Base-by-base conservation (phyloP, 2,888 invertebrate genomes). In the Drosophila pseudotalamancana region DNA sequence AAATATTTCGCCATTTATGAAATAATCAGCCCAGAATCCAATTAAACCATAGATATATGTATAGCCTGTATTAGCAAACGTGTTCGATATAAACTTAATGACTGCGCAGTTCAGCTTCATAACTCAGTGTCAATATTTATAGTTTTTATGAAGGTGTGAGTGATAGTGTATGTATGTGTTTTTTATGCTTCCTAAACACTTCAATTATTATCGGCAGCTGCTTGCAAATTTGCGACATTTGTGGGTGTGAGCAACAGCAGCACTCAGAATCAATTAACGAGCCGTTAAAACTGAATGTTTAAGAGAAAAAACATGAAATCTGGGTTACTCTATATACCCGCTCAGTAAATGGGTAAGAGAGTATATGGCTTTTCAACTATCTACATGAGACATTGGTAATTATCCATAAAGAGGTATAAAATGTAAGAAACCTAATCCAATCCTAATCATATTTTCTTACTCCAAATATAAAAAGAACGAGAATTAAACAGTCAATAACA, bases 121-220 rank as follows among this genome's bases (percentile, higher is more conserved):
- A 80, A 77, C 67, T 86, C 87, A 81, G 51, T 62, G 77, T 62
- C 80, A 64, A 76, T 80, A 73, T 63, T 80, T 70, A 79, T 79
- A 59, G 49, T 25, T 50, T 39, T 8, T 56, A 23, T 32, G 14
- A 14, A 29, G 19, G 16, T 40, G 6, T 23, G 21, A 16, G 11
- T 37, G n/a, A 9, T 6, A 39, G 1, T 16, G 14, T 51, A 1
- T 9, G n/a, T 32, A 5, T 39, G 9, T 45, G 45, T 23, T 12
- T 31, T 21, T 31, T 31, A 37, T 31, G 42, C 60, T 55, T 46
- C 54, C 72, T 42, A 71, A 69, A 50, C 45, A 72, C 53, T 59
- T 27, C 29, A 39, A 66, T 61, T 35, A 71, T 23, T 42, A 43
- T 40, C 53, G 32, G 43, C 31, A 66, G 50, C 34, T 72, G 56